A percentile compares a stretch with the other conserved stretches of the same genome.
phyloP scores from a whole-genome alignment of 1,140 invertebrate genomes.

The Lepidurus apus region DNA sequence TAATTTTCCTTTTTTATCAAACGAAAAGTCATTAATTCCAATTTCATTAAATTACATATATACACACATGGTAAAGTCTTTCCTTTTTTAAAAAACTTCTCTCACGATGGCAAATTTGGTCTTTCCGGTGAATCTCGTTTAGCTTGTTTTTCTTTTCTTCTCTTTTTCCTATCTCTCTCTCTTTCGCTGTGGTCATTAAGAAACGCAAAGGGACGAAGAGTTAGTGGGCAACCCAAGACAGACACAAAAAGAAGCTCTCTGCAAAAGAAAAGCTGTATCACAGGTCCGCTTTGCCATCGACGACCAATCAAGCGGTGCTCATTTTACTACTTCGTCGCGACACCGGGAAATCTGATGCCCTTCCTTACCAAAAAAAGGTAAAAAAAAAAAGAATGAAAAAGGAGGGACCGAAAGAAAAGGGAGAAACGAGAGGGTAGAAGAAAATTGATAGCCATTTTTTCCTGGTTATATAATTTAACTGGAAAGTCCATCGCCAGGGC shows the following conservation, averaged over 20 bases:
- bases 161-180: neutral
- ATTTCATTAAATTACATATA: neutral
- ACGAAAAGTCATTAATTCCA: neutral
- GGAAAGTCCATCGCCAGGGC: conserved; percentile 28
- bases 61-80: neutral
- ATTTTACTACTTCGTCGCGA: neutral
- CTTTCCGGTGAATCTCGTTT: neutral
- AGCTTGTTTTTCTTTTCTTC: neutral
- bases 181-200: neutral
- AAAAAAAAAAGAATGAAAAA: neutral
- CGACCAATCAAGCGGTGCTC: conserved; percentile 17
- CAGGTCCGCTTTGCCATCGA: conserved; percentile 20
- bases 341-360: conserved; percentile 2
- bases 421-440: too few relatives aligned
- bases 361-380: neutral
- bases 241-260: neutral
- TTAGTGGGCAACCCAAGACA: neutral
- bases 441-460: neutral
- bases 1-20: neutral
- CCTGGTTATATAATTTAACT: conserved; percentile 19
- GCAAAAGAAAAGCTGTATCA: neutral
- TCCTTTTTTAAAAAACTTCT: neutral
- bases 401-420: too few relatives aligned
- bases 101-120: conserved; percentile 11
- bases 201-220: neutral